phyloP scores from a whole-genome alignment of 2,888 invertebrate species.

The Tupiocoris notatus region DNA sequence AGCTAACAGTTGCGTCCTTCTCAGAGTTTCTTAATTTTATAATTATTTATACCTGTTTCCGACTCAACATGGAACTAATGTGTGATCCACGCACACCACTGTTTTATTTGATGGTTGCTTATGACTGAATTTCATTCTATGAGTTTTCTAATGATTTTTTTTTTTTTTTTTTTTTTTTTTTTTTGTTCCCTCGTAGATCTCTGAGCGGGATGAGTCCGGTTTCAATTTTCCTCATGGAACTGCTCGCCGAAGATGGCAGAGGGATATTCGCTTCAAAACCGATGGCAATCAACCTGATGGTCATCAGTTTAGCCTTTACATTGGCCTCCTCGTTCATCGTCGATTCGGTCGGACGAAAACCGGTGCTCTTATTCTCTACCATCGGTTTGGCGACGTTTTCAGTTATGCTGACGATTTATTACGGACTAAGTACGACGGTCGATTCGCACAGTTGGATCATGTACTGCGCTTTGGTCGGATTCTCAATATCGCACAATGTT shows the following conservation, averaged over 20 bases:
- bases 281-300: constrained; percentile 24
- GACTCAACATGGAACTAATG: too few relatives aligned
- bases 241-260: background rate
- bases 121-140: too few relatives aligned
- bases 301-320: constrained; percentile 10
- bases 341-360: constrained; percentile 44
- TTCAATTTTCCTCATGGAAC: constrained; percentile 4
- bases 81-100: too few relatives aligned
- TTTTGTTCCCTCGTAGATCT: too few relatives aligned
- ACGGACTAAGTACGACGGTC: constrained; percentile 17
- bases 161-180: too few relatives aligned
- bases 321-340: constrained; percentile 36
- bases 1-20: too few relatives aligned
- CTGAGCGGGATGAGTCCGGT: constrained; percentile 8
- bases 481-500: constrained; percentile 39
- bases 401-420: constrained; percentile 30
- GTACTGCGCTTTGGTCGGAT: constrained; percentile 38
- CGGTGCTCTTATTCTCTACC: constrained; percentile 42
- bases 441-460: constrained; percentile 40
- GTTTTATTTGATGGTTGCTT: too few relatives aligned
- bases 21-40: too few relatives aligned
- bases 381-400: constrained; percentile 34
- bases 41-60: too few relatives aligned
- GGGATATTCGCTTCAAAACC: constrained; percentile 17
- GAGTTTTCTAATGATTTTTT: too few relatives aligned